Percentiles rank a stretch among this genome's conserved stretches.
These are phyloP conservation scores for Bombus breviceps DNA, from an alignment of 1,140 invertebrate genomes.

Conservation along the genomic window DNA sequence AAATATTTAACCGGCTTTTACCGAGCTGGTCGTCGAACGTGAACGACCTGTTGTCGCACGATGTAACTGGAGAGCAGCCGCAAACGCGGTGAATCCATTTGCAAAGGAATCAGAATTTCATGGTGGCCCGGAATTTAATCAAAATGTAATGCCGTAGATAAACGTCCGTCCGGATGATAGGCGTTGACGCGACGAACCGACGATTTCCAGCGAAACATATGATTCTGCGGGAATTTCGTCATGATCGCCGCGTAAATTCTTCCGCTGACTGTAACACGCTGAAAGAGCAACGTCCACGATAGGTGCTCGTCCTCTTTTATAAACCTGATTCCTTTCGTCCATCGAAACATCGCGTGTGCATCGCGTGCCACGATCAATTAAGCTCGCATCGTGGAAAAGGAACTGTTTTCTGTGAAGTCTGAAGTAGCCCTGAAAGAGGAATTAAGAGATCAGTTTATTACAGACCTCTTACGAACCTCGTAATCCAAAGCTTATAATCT, in stretches of 20 bases:
- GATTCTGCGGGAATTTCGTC: constrained; percentile 51
- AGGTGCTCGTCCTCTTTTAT: constrained; percentile 16
- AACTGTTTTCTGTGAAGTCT: not conserved
- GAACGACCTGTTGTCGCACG: constrained; percentile 22
- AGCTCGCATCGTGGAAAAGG: not conserved
- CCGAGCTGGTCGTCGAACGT: not conserved
- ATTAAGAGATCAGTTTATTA: constrained; percentile 3
- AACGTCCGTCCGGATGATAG: constrained; percentile 54
- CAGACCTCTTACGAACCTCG: not conserved
- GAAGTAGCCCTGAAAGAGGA: not conserved
- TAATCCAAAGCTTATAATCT: not conserved
- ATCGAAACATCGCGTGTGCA: constrained; percentile 9
- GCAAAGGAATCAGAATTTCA: constrained; percentile 59
- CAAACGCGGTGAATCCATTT: constrained; percentile 62
- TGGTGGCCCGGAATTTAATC: constrained; percentile 58
- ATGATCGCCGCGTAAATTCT: constrained; percentile 52
- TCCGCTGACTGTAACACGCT: constrained; percentile 27
- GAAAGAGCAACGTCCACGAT: constrained; percentile 47
- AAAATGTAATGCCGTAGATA: constrained; percentile 59
- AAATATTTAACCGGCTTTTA: constrained; percentile 36
- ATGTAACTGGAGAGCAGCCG: constrained; percentile 7
- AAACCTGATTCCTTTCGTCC: constrained; percentile 33
- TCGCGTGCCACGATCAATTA: constrained; percentile 36
- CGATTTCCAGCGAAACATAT: constrained; percentile 57
- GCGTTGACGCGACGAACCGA: constrained; percentile 57